These are phyloP conservation scores for Gracilinanus agilis DNA, from an alignment of 2,113 vertebrate species.

Conservation along the genomic window DNA sequence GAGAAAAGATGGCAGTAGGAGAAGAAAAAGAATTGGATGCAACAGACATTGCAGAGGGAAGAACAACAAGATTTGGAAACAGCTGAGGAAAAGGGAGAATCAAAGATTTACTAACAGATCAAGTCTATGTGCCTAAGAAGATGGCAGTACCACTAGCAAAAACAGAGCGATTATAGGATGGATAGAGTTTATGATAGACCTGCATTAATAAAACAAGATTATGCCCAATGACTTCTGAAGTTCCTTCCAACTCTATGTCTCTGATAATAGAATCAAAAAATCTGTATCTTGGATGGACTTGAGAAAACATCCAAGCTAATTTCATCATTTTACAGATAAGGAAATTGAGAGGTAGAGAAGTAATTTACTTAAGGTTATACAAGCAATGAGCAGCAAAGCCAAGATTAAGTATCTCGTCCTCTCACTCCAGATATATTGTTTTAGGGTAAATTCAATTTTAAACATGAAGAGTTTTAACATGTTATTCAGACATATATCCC, in stretches of 20 bases:
- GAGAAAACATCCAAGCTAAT: neutral
- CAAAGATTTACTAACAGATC: neutral
- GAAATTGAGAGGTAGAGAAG: neutral
- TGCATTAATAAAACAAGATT: neutral
- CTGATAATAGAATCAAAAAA: neutral
- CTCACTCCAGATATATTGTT: neutral
- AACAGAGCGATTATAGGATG: neutral
- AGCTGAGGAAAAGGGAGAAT: neutral
- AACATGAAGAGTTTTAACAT: neutral
- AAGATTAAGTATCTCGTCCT: neutral
- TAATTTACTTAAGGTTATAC: neutral
- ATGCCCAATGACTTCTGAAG: neutral
- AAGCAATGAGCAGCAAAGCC: neutral
- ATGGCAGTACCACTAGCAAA: neutral
- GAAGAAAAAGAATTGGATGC: neutral
- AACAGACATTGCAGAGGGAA: neutral
- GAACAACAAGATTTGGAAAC: neutral
- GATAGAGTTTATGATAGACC: neutral
- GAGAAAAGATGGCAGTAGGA: too few species aligned
- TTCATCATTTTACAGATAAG: neutral
- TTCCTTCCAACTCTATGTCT: neutral
- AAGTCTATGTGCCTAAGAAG: neutral
- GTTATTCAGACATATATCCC: neutral
- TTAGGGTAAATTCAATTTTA: neutral
- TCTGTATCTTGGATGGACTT: neutral